These are phyloP conservation scores for Hemicrepidius hirtus DNA, from an alignment of 2,888 invertebrate genomes.

Conservation along the genomic window DNA sequence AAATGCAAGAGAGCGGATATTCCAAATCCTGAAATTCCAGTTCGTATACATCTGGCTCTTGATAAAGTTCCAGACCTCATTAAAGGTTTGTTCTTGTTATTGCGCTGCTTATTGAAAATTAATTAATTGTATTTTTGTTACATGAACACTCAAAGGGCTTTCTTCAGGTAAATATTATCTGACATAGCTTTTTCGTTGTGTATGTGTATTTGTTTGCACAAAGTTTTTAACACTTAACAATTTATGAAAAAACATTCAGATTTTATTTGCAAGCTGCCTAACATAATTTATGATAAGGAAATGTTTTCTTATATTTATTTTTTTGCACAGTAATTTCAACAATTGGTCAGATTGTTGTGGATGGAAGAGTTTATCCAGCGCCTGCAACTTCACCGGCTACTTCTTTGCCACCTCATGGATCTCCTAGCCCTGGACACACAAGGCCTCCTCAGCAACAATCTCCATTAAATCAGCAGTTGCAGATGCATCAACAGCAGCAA, in stretches of 20 bases:
- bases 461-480: conserved; percentile 64
- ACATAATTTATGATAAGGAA: too few relatives aligned
- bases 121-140: conserved; percentile 18
- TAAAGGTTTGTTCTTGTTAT: conserved; percentile 75
- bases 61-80: conserved; percentile 88
- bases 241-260: neutral
- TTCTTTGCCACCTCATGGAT: conserved; percentile 63
- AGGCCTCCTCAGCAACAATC: conserved; percentile 70
- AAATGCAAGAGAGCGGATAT: conserved; percentile 90
- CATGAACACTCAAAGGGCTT: conserved; percentile 59
- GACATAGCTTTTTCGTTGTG: neutral
- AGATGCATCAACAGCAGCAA: conserved; percentile 66
- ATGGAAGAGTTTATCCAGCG: conserved; percentile 85
- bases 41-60: conserved; percentile 85
- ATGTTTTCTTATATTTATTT: neutral
- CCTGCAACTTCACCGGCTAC: conserved; percentile 70
- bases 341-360: conserved; percentile 88
- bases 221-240: neutral
- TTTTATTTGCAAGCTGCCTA: conserved; percentile 7
- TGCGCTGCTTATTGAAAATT: neutral
- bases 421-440: conserved; percentile 67
- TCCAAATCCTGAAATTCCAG: conserved; percentile 92
- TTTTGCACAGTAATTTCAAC: conserved; percentile 79
- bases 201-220: conserved; percentile 7
- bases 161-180: conserved; percentile 58